Percentiles rank a stretch among this genome's conserved stretches.
phyloP scores from a whole-genome alignment of 2,797 vertebrate genomes.

The Rhynchotus rufescens region DNA sequence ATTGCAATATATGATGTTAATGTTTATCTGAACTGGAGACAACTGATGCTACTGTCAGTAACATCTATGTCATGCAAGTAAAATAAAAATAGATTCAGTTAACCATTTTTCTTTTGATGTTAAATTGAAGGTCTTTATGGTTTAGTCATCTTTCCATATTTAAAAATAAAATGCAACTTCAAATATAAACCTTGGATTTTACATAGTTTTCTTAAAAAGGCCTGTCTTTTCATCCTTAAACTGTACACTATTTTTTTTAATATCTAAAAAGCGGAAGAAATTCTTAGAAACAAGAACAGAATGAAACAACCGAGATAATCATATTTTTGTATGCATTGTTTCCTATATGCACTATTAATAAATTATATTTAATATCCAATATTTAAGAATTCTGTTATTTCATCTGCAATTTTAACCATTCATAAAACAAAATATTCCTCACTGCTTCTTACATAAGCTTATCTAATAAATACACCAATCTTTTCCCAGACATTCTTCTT shows the following conservation, averaged over 20 bases:
- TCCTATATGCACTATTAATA: background rate
- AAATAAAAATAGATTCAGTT: background rate
- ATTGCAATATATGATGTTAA: background rate
- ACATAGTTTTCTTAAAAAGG: background rate
- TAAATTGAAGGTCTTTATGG: background rate
- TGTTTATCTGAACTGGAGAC: background rate
- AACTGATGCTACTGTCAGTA: background rate
- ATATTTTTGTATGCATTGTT: background rate
- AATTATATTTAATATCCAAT: background rate
- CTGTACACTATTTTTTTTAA: background rate
- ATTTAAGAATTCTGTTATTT: conserved; percentile 15
- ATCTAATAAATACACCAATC: background rate
- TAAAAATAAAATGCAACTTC: conserved; percentile 2
- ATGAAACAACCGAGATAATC: background rate
- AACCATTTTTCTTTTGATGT: conserved; percentile 2
- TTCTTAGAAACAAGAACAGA: background rate
- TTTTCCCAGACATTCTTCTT: background rate
- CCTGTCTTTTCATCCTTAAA: background rate
- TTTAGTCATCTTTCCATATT: background rate
- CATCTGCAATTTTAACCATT: background rate
- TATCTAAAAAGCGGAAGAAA: conserved; percentile 1
- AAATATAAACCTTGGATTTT: background rate
- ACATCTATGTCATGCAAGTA: background rate
- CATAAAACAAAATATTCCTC: background rate
- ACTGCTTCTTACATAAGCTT: conserved; percentile 10